Evolutionary conservation across 2,797 vertebrate species (phyloP), one percentile per base, ranked within the genome.

Genomic region (Valencia hispanica): DNA sequence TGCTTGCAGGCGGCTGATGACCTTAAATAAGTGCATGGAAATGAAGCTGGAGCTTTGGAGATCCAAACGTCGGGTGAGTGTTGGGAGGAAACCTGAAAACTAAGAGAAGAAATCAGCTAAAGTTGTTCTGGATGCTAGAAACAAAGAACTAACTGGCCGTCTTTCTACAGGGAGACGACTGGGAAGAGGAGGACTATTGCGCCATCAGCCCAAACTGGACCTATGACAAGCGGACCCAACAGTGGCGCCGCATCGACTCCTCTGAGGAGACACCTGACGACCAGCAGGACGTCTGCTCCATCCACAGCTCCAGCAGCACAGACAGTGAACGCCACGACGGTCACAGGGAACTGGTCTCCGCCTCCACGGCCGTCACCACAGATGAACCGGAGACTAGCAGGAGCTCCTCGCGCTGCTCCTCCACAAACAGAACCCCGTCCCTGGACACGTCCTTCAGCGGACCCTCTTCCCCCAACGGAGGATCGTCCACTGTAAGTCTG

Each of bases 181-280:
- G 91, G 4, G 94, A 96, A 1, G 96, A 96, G 11, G 96, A 96
- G 11, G 96, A 97, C 43, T 94, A 94, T 15, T 97, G 94, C 41
- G 96, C 97, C 36, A 97, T 97, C 91, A 97, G 96, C 86, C 92
- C 92, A 51, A 95, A 94, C 79, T 97, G 97, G 97, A 91, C 93
- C 48, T 97, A 94, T 5, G 94, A 97, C 91, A 91, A 91, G 65
- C 91, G 77, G 81, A 93, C 82, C 1, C 89, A 77, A 18, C 89
- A 89, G 4, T 97, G 97, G 97, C 94, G 89, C 1, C 96, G 95
- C 63, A 83, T 94, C 0, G 82, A 93, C 78, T 93, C 91, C 36
- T 68, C 89, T 0, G 2, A 72, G 1, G 91, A 94, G 48, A 69
- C 91, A 9, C n/a, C 73, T 5, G 92, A 93, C 4, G 94, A 96